Percentiles rank a stretch among this genome's conserved stretches.
These are phyloP conservation scores for Zonitis immaculata DNA, from an alignment of 2,888 invertebrate species.

Conservation along the genomic window DNA sequence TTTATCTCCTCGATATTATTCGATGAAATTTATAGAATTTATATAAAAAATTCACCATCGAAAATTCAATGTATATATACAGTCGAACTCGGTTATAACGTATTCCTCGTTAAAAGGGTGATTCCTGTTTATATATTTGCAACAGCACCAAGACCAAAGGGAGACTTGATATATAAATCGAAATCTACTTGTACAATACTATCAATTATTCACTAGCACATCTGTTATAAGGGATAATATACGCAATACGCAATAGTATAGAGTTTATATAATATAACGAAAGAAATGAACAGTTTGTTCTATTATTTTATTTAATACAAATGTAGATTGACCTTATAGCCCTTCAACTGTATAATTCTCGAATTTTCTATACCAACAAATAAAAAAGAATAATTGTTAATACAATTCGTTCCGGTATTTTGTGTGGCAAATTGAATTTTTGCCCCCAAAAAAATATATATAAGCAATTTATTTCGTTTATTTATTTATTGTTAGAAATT, in stretches of 20 bases:
- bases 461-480: too few relatives aligned
- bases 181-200: slow-evolving; percentile 40
- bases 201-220: slow-evolving; percentile 47
- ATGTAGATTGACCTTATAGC: slow-evolving; percentile 24
- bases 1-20: not conserved
- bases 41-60: too few relatives aligned
- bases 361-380: too few relatives aligned
- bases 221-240: slow-evolving; percentile 42
- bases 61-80: too few relatives aligned
- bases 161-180: slow-evolving; percentile 37
- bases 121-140: not conserved
- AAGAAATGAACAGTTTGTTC: slow-evolving; percentile 33
- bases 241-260: slow-evolving; percentile 29
- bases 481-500: too few relatives aligned
- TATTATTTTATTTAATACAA: slow-evolving; percentile 29
- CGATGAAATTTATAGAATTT: not conserved
- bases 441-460: too few relatives aligned
- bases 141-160: not conserved
- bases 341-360: slow-evolving; percentile 38
- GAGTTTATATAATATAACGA: too few relatives aligned
- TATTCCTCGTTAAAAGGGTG: not conserved
- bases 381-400: slow-evolving; percentile 30
- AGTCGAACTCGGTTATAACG: too few relatives aligned
- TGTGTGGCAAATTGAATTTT: slow-evolving; percentile 28
- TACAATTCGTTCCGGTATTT: slow-evolving; percentile 28